Conservation (phyloP, 2,797 vertebrate genomes). For the Lutjanus argentimaculatus region DNA sequence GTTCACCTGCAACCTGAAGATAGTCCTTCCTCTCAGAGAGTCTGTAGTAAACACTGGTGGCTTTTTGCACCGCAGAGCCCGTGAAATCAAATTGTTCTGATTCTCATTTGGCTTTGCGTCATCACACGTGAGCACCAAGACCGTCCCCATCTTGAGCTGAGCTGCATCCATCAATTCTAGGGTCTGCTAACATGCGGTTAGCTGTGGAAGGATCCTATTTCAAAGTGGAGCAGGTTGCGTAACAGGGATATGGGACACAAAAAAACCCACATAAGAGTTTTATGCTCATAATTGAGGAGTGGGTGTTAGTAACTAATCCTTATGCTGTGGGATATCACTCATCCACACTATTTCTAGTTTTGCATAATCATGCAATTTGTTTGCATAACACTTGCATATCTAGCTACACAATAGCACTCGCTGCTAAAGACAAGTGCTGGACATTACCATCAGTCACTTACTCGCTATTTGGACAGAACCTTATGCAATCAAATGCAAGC, state of each 20-base stretch:
- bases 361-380: slow-evolving; percentile 74
- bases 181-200: slow-evolving; percentile 41
- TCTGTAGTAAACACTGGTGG: slow-evolving; percentile 24
- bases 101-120: slow-evolving; percentile 1
- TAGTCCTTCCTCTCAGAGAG: slow-evolving; percentile 15
- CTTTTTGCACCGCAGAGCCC: slow-evolving; percentile 5
- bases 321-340: slow-evolving; percentile 75
- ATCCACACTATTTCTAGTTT: slow-evolving; percentile 71
- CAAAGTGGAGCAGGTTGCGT: slow-evolving; percentile 78
- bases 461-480: slow-evolving; percentile 13
- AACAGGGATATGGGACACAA: slow-evolving; percentile 72
- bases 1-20: slow-evolving; percentile 47
- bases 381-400: slow-evolving; percentile 67
- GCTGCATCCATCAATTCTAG: slow-evolving; percentile 25
- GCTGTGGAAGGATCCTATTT: slow-evolving; percentile 58
- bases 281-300: slow-evolving; percentile 79
- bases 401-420: slow-evolving; percentile 44
- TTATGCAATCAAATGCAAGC: slow-evolving; percentile 33
- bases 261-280: slow-evolving; percentile 70
- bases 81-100: background rate
- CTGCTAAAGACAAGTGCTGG: slow-evolving; percentile 30
- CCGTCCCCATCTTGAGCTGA: slow-evolving; percentile 33
- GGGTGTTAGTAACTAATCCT: slow-evolving; percentile 81
- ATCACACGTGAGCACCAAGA: background rate
- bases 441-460: slow-evolving; percentile 51